phyloP scores from a whole-genome alignment of 2,797 vertebrate species.

The Characodon lateralis region DNA sequence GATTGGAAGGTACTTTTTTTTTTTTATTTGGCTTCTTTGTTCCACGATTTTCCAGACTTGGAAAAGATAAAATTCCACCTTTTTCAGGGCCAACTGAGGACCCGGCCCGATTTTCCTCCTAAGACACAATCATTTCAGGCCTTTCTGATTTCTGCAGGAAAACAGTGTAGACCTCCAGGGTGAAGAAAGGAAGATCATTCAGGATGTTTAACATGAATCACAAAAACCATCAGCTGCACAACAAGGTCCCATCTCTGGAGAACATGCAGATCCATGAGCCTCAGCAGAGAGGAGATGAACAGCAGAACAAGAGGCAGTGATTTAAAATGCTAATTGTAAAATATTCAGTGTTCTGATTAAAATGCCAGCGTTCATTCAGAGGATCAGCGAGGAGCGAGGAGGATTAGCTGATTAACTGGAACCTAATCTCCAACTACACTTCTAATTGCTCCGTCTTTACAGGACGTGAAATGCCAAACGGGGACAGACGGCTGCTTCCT shows the following conservation, averaged over 20 bases:
- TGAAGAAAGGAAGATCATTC: not conserved
- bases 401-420: conserved; percentile 20
- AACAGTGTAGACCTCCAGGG: not conserved
- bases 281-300: not conserved
- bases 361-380: conserved; percentile 8
- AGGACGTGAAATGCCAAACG: conserved; percentile 1
- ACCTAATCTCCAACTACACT: not conserved
- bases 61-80: too few relatives aligned
- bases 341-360: conserved; percentile 7
- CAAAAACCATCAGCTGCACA: not conserved
- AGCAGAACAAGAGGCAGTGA: not conserved
- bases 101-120: not conserved
- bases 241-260: not conserved
- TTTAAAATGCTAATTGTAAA: conserved; percentile 18
- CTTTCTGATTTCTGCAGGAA: not conserved
- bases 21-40: not conserved
- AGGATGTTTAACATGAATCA: not conserved
- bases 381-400: conserved; percentile 6
- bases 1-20: too few relatives aligned
- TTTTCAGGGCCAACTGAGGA: not conserved
- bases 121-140: not conserved
- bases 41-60: not conserved
- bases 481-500: not conserved
- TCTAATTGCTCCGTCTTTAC: conserved; percentile 1
- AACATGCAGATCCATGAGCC: not conserved